phyloP scores from a whole-genome alignment of 92 coral and sea anemone genomes.

The Pocillopora grandis region DNA sequence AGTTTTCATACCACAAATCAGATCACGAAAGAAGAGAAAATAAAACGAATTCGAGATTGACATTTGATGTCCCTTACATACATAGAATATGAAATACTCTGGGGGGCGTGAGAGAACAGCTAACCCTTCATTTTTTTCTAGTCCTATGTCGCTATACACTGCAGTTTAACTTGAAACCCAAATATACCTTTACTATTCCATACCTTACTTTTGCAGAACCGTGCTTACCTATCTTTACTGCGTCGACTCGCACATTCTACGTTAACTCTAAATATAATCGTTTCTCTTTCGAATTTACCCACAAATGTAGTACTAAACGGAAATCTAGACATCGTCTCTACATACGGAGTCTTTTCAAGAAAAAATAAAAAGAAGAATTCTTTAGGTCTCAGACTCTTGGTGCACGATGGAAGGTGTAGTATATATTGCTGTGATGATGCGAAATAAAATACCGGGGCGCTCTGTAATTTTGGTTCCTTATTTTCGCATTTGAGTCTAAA shows the following conservation, averaged over 20 bases:
- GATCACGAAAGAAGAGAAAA: conserved; percentile 7
- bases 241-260: conserved; percentile 12
- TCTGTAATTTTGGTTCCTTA: no score
- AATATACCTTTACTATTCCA: conserved; percentile 33
- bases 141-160: conserved; percentile 57
- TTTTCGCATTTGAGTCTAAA: no score
- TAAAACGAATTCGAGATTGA: conserved; percentile 25
- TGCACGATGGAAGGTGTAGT: background rate
- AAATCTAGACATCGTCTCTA: no score
- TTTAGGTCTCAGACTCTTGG: conserved; percentile 14
- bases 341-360: background rate
- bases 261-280: conserved; percentile 2
- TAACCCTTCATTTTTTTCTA: conserved; percentile 54
- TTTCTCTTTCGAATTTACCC: background rate
- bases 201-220: conserved; percentile 33
- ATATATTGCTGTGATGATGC: background rate
- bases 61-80: conserved; percentile 67
- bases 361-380: background rate
- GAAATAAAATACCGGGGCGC: background rate
- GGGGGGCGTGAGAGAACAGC: conserved; percentile 86
- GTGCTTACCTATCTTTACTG: conserved; percentile 11
- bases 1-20: conserved; percentile 19
- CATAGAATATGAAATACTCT: conserved; percentile 57
- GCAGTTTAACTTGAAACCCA: conserved; percentile 44
- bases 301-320: no score